Conservation (phyloP, 2,113 vertebrate genomes). For the Callopanchax toddi region DNA sequence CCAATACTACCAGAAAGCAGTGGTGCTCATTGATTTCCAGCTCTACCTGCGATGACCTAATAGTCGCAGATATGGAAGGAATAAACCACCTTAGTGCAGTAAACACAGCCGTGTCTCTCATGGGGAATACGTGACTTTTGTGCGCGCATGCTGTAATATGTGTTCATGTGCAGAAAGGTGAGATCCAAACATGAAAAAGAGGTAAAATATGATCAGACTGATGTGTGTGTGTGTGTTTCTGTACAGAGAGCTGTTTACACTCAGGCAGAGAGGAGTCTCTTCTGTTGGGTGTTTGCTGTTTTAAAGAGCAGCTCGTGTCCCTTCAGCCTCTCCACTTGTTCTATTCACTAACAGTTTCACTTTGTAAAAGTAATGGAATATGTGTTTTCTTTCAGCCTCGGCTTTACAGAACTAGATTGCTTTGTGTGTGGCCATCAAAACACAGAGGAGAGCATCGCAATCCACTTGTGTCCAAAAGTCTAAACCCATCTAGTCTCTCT, state of each 20-base stretch:
- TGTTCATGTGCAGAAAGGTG: no score
- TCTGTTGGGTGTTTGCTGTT: slow-evolving; percentile 42
- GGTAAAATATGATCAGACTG: slow-evolving; percentile 18
- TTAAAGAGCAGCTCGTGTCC: slow-evolving; percentile 66
- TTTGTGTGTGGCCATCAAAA: slow-evolving; percentile 72
- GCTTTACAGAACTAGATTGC: slow-evolving; percentile 68
- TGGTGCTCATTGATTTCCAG: slow-evolving; percentile 22
- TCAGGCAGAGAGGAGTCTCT: slow-evolving; percentile 54
- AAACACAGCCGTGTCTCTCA: slow-evolving; percentile 13
- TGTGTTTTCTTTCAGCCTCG: slow-evolving; percentile 68
- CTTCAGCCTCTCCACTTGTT: slow-evolving; percentile 68
- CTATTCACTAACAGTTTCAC: slow-evolving; percentile 71
- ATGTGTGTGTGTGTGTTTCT: slow-evolving; percentile 20
- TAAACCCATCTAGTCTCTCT: slow-evolving; percentile 64
- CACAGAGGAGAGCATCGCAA: slow-evolving; percentile 66
- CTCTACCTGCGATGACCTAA: slow-evolving; percentile 11
- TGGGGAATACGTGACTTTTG: slow-evolving; percentile 5
- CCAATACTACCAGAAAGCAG: slow-evolving; percentile 20
- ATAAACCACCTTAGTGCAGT: slow-evolving; percentile 16
- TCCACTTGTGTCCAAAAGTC: slow-evolving; percentile 72
- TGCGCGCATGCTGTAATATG: slow-evolving; percentile 2
- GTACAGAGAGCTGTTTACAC: slow-evolving; percentile 49
- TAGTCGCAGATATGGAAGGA: slow-evolving; percentile 28
- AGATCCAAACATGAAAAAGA: neutral
- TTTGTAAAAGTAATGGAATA: slow-evolving; percentile 74